Percentiles rank a stretch among this genome's conserved stretches.
Conservation (phyloP, 2,888 invertebrate genomes). For the Pteria penguin region DNA sequence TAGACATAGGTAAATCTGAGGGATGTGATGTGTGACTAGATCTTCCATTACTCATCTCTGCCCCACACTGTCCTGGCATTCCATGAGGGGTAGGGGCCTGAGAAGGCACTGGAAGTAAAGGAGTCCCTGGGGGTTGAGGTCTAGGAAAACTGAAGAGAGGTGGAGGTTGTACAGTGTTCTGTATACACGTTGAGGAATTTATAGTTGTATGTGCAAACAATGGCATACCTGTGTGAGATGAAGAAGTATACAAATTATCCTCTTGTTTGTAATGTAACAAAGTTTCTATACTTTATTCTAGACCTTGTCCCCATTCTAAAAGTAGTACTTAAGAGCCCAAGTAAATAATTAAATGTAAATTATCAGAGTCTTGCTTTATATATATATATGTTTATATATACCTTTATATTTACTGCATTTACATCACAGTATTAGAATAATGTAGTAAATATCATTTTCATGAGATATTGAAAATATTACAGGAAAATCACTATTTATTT, state of each 20-base stretch:
- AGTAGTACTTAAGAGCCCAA: too few relatives aligned
- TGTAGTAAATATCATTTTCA: too few relatives aligned
- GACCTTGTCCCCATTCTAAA: too few relatives aligned
- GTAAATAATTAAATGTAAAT: too few relatives aligned
- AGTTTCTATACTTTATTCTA: too few relatives aligned
- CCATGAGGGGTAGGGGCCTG: constrained; percentile 50
- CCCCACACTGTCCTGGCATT: constrained; percentile 10
- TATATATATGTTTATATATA: too few relatives aligned
- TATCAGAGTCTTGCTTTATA: too few relatives aligned
- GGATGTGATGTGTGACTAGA: constrained; percentile 11
- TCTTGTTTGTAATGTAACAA: too few relatives aligned
- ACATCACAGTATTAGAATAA: too few relatives aligned
- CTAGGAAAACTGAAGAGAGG: constrained; percentile 28
- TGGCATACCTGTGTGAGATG: constrained; percentile 17
- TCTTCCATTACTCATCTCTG: background rate
- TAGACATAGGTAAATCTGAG: constrained; percentile 8
- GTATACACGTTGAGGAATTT: constrained; percentile 21
- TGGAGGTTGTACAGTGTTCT: constrained; percentile 14
- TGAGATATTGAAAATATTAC: too few relatives aligned
- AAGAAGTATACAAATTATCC: background rate
- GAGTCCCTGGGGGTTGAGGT: constrained; percentile 15
- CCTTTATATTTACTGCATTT: too few relatives aligned
- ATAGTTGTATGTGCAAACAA: constrained; percentile 25
- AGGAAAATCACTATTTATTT: too few relatives aligned
- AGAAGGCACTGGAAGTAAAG: constrained; percentile 26